Evolutionary conservation across 2,888 invertebrate genomes (phyloP).

Genomic region (Cancer borealis): DNA sequence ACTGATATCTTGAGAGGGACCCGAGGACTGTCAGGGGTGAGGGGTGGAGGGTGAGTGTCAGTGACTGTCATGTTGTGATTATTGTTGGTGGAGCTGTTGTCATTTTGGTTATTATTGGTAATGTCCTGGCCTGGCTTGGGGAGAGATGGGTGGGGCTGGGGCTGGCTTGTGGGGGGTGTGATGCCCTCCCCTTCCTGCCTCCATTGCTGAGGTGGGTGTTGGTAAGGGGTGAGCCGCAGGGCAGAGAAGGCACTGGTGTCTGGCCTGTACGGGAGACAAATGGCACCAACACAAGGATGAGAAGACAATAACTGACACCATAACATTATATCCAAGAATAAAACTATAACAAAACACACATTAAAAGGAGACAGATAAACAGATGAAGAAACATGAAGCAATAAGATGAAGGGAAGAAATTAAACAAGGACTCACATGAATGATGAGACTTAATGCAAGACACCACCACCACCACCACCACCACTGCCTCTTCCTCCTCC

Average conservation of each 20-base stretch:
- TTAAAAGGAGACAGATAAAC: slow-evolving; percentile 22
- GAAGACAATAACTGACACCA: not conserved
- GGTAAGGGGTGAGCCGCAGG: not conserved
- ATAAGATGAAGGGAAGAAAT: not conserved
- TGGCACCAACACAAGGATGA: not conserved
- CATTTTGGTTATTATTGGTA: not conserved
- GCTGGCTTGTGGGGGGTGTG: not conserved
- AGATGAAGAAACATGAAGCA: not conserved
- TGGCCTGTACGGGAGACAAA: not conserved
- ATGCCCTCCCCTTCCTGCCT: not conserved
- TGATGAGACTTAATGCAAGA: not conserved
- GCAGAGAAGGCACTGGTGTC: not conserved
- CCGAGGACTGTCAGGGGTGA: not conserved
- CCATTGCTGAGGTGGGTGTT: not conserved
- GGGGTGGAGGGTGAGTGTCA: not conserved
- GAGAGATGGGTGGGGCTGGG: not conserved
- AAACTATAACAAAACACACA: not conserved
- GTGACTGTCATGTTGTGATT: not conserved
- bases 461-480: not conserved
- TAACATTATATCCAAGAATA: not conserved
- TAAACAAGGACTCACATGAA: not conserved
- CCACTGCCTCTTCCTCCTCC: too few species aligned
- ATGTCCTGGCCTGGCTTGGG: not conserved
- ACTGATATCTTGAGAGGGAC: not conserved
- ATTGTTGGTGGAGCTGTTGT: not conserved